Evolutionary conservation across 2,888 invertebrate genomes (phyloP).

Genomic region (Amitus sp.): DNA sequence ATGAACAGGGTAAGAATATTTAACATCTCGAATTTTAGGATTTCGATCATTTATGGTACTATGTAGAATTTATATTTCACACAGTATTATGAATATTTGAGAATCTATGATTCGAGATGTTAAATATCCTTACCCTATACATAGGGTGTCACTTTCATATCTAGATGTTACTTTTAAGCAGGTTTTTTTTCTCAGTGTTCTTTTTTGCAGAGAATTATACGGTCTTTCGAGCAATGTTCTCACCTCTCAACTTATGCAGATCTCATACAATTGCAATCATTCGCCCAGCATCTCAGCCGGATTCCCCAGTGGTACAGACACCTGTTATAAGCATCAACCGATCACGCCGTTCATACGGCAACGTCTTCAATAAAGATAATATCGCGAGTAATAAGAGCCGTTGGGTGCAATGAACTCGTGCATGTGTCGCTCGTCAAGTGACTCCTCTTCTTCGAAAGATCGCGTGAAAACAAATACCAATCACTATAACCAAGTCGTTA

Average conservation of each 20-base stretch:
- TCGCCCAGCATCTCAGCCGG: conserved; percentile 25
- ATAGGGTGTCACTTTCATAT: too few species aligned
- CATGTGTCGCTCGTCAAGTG: too few species aligned
- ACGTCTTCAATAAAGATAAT: conserved; percentile 37
- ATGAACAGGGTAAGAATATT: too few species aligned
- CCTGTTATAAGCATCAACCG: conserved; percentile 33
- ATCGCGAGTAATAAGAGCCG: conserved; percentile 33
- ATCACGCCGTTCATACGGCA: conserved; percentile 31
- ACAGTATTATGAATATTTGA: too few species aligned
- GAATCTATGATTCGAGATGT: too few species aligned
- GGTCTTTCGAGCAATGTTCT: conserved; percentile 21
- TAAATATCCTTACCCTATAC: too few species aligned
- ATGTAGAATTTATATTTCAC: too few species aligned
- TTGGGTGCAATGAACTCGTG: conserved; percentile 31
- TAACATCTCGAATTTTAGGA: too few species aligned
- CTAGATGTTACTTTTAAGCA: too few species aligned
- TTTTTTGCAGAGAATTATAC: conserved; percentile 11
- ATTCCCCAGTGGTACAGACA: conserved; percentile 30
- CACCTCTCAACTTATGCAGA: conserved; percentile 34
- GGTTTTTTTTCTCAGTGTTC: too few species aligned
- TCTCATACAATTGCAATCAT: conserved; percentile 21
- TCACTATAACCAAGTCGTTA: background rate
- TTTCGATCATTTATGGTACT: too few species aligned
- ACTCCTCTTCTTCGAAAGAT: too few species aligned
- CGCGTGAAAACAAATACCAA: conserved; percentile 23